These are phyloP conservation scores for Drosophila setifemur DNA, from an alignment of 1,140 invertebrate species.

Conservation along the genomic window DNA sequence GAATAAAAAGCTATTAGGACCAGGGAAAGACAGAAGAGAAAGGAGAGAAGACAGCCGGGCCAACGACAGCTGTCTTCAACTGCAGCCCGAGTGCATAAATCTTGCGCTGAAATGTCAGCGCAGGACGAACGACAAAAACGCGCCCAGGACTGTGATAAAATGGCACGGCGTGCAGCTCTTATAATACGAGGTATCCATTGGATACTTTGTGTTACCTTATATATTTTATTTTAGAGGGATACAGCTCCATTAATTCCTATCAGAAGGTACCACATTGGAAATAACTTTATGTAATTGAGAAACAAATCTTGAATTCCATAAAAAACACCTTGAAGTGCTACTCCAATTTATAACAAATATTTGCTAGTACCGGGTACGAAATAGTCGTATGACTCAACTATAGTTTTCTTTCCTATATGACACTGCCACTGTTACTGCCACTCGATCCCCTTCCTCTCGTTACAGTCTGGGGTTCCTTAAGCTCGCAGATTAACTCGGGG, in stretches of 20 bases:
- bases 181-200: not conserved
- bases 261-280: too few relatives aligned
- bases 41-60: conserved; percentile 50
- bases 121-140: conserved; percentile 40
- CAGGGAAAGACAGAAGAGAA: conserved; percentile 14
- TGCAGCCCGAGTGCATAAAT: conserved; percentile 79
- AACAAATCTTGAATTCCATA: too few relatives aligned
- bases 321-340: too few relatives aligned
- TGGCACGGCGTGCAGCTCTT: conserved; percentile 59
- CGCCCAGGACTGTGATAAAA: conserved; percentile 67
- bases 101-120: conserved; percentile 74
- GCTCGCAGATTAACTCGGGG: conserved; percentile 67
- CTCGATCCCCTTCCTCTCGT: conserved; percentile 25
- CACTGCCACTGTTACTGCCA: conserved; percentile 14
- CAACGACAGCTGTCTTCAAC: conserved; percentile 79
- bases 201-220: not conserved
- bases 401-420: conserved; percentile 9
- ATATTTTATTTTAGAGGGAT: too few relatives aligned
- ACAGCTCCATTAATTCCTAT: too few relatives aligned
- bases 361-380: too few relatives aligned
- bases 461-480: conserved; percentile 71
- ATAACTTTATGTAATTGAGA: too few relatives aligned
- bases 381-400: too few relatives aligned
- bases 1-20: conserved; percentile 75
- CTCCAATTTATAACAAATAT: too few relatives aligned